A percentile compares a stretch with the other conserved stretches of the same genome.
Conservation (phyloP, 2,888 invertebrate genomes). For the Gerris lacustris region DNA sequence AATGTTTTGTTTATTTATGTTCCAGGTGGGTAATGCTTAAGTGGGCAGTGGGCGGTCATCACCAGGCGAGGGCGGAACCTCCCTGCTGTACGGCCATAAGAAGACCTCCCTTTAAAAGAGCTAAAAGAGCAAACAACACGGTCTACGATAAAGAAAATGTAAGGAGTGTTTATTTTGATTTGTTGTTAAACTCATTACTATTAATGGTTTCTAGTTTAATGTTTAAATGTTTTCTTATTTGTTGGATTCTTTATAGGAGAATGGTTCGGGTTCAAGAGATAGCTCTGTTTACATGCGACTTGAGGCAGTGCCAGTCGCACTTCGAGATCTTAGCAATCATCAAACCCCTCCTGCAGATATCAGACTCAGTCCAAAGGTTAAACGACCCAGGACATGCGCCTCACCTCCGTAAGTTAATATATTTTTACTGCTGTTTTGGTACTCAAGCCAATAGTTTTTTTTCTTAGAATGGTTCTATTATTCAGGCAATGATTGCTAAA, state of each 20-base stretch:
- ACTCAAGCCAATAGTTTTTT: neutral
- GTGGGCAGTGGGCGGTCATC: slow-evolving; percentile 31
- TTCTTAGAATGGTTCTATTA: no score
- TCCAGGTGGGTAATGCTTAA: slow-evolving; percentile 31
- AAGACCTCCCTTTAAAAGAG: slow-evolving; percentile 6
- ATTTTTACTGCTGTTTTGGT: neutral
- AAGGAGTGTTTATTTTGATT: neutral
- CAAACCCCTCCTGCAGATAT: slow-evolving; percentile 20
- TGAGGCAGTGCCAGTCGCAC: slow-evolving; percentile 31
- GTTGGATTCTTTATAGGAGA: neutral
- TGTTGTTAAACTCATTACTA: neutral
- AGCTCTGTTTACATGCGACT: slow-evolving; percentile 31
- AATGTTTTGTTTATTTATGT: neutral
- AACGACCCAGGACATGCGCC: slow-evolving; percentile 12
- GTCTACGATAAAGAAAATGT: neutral
- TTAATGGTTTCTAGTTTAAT: neutral
- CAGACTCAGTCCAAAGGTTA: slow-evolving; percentile 14
- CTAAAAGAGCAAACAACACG: neutral
- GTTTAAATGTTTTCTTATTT: neutral
- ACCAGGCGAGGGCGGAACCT: slow-evolving; percentile 7
- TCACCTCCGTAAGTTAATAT: slow-evolving; percentile 14
- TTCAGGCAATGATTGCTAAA: no score
- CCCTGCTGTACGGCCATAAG: slow-evolving; percentile 19
- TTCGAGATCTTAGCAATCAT: slow-evolving; percentile 33
- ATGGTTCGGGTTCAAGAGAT: slow-evolving; percentile 26